Base-by-base conservation (phyloP, 2,888 invertebrate species). In the Hypselothyrea guttata region DNA sequence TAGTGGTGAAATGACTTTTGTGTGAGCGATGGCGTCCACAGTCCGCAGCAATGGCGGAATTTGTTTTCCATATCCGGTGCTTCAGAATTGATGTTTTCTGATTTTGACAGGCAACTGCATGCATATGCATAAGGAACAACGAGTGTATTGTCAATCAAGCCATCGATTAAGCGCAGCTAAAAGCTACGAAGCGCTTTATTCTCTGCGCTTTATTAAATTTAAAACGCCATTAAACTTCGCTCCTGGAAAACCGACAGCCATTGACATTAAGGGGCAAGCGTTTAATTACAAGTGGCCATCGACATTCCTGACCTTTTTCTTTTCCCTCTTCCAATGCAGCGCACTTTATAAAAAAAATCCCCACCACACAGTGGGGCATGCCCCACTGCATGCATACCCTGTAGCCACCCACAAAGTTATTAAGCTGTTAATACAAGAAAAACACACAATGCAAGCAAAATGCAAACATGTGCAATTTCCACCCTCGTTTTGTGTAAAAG, bases 1-100 rank as follows among this genome's bases (percentile, higher is more conserved):
- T 84, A 81, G 84, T 84, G 77, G 84, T 73, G 57, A 74, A 53
- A 83, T 83, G 76, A 81, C 77, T 81, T 77, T 68, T 77, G 75
- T 71, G 40, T 77, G 75, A 68, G 40, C 45, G 12, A 30, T 31
- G 49, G 42, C 57, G 52, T 34, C 35, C n/a, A n/a, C n/a, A n/a
- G n/a, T n/a, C n/a, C n/a, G 54, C 27, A 15, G 15, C 9, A 7
- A 13, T 4, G 8, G 9, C 35, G 1, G 9, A 2, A 1, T 9
- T 16, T 15, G 16, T 9, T n/a, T n/a, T 7, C 7, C 22, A 12
- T 31, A 30, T 2, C 27, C 34, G 34, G 38, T 51, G 11, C 33
- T 40, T 33, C 22, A 40, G 33, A 47, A 40, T 47, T 40, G 33
- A 54, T 54, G 40, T 11, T 16, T n/a, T 1, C 47, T 54, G 54